Base-by-base conservation (phyloP, 2,888 invertebrate genomes). In the Abrostola tripartita region DNA sequence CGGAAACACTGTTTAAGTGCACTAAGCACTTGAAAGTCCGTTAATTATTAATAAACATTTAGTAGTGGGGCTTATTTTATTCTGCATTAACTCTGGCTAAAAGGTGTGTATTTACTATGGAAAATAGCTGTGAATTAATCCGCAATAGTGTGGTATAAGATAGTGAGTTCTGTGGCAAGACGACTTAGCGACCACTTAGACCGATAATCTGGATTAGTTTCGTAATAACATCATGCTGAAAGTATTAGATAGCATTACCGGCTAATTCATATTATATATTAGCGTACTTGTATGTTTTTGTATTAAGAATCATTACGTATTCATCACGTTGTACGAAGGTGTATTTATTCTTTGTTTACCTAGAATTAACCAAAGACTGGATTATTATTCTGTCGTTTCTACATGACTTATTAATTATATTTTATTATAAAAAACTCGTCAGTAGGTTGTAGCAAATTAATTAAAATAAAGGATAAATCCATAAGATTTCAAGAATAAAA, bases 161-260 rank as follows among this genome's bases (percentile, higher is more conserved):
- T 47, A 47, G 77, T 63, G 68, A 72, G 64, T 76, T 66, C 47
- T 71, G 72, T n/a, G 54, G 47, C 44, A 73, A 67, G 61, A 63
- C 60, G 69, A 66, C 74, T 74, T 74, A 77, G 61, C 40, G 57
- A 63, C 41, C 63, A 63, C 78, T 75, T 74, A 68, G 65, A 51
- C 50, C 74, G 42, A 52, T 75, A 77, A 78, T 62, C 75, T 60
- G 78, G 74, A 77, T 75, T 75, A 75, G 63, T 69, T 65, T 40
- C 47, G 42, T 58, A 52, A 77, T 64, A 56, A 74, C 78, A 69
- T 74, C 65, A 61, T 64, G 40, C 49, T 65, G 40, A 66, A 76
- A 61, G 72, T 76, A 72, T 72, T 61, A 57, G 71, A 65, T 71
- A 72, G 41, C 71, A 54, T 65, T 65, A 55, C 56, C 49, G 47